Base-by-base conservation (phyloP, 2,888 invertebrate species). In the Drosophila infuscata region DNA sequence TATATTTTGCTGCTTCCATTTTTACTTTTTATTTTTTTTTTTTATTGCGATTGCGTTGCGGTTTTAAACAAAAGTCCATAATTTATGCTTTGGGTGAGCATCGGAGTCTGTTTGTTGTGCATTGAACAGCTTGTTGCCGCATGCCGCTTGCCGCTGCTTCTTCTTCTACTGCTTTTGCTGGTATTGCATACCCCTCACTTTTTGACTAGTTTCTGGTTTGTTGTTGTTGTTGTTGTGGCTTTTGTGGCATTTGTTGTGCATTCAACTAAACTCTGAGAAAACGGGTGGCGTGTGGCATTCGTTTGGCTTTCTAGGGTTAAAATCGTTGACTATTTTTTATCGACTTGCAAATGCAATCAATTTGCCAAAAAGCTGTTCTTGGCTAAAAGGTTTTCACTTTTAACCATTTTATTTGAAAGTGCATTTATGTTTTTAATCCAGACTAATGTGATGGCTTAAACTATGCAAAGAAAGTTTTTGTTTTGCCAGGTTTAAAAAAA, bases 31-130 rank as follows among this genome's bases (percentile, higher is more conserved):
- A 17, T 41, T 17, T 20, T 15, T 15, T 46, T 25, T 25, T 15
- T 46, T n/a, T n/a, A n/a, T n/a, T n/a, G n/a, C n/a, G n/a, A 46
- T 49, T 60, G 57, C 67, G 75, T 63, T 82, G 78, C 46, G 85
- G 82, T 74, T 83, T 85, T 76, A 68, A 84, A 88, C 88, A 85
- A 85, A 85, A 85, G 88, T 85, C 83, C 81, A 88, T 85, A 85
- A 85, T 84, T 85, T 88, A 84, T 85, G 83, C 81, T 87, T 78
- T 65, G 82, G 87, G 84, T 81, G 82, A 87, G 72, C 82, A 74
- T 53, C 17, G 71, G 57, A 53, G 74, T 65, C 77, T 65, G 62
- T 69, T 68, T 67, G 35, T 70, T 65, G 61, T 70, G 54, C 35
- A 71, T 65, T 53, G 70, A 72, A 64, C 65, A 70, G 57, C 57